phyloP scores from a whole-genome alignment of 2,797 vertebrate species.

The Oreonectes daqikongensis region DNA sequence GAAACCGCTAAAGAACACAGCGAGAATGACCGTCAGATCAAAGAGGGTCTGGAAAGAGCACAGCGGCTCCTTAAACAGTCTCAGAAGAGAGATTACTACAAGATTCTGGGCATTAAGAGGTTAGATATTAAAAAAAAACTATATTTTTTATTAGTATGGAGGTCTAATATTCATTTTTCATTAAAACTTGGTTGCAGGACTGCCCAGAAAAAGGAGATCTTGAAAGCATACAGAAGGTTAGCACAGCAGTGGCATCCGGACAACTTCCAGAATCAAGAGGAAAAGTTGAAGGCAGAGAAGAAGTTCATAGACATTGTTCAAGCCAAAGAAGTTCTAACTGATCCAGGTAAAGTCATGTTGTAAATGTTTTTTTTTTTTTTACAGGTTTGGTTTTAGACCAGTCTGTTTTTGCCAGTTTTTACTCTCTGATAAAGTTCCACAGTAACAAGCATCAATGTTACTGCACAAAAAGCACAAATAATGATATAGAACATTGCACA shows the following conservation, averaged over 20 bases:
- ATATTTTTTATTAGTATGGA: neutral
- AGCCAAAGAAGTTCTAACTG: constrained; percentile 97
- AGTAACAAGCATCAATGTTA: no score
- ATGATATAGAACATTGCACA: no score
- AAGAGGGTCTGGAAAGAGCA: constrained; percentile 91
- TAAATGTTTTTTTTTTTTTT: no score
- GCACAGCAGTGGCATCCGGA: constrained; percentile 98
- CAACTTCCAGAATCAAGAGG: constrained; percentile 92
- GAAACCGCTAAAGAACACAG: constrained; percentile 88
- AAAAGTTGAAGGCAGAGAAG: constrained; percentile 95
- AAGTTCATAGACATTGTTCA: constrained; percentile 98
- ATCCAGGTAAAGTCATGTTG: constrained; percentile 85
- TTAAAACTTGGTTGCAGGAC: constrained; percentile 73
- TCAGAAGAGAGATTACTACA: constrained; percentile 95
- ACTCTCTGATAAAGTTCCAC: no score
- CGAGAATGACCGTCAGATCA: constrained; percentile 91
- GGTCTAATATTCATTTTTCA: neutral
- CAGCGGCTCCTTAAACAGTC: constrained; percentile 94
- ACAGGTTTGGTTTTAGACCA: no score
- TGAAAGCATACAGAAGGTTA: constrained; percentile 95
- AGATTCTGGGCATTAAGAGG: constrained; percentile 98
- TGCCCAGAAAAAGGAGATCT: constrained; percentile 96
- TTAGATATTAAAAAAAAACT: no score
- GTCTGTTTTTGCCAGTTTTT: no score
- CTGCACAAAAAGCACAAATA: no score